phyloP scores from a whole-genome alignment of 2,797 vertebrate genomes.

The Acanthurus tractus region DNA sequence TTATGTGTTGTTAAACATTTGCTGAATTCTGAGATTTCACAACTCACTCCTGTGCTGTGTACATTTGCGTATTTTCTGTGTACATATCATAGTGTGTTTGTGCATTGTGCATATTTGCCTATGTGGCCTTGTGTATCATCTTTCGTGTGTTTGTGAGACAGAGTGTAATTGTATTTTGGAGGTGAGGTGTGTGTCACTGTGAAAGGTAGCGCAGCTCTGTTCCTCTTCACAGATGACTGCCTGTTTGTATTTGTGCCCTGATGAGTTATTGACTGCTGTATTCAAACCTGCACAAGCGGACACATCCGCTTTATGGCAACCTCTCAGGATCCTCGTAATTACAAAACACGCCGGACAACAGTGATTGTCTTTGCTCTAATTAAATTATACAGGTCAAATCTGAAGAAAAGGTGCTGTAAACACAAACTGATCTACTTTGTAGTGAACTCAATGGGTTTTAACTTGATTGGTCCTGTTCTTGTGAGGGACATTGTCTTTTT shows the following conservation, averaged over 20 bases:
- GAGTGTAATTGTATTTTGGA: slow-evolving; percentile 38
- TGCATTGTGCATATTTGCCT: not conserved
- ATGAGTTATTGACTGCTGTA: slow-evolving; percentile 78
- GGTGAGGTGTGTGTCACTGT: slow-evolving; percentile 28
- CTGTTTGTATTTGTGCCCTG: slow-evolving; percentile 62
- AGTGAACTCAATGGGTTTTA: slow-evolving; percentile 13
- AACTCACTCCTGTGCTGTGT: slow-evolving; percentile 5
- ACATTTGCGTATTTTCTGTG: slow-evolving; percentile 3
- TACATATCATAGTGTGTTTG: slow-evolving; percentile 10
- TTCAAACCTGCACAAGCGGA: slow-evolving; percentile 59
- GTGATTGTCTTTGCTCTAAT: slow-evolving; percentile 63
- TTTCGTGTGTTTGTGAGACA: not conserved
- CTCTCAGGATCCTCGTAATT: slow-evolving; percentile 61
- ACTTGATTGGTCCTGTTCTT: slow-evolving; percentile 15
- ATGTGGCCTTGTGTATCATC: not conserved
- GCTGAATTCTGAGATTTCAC: slow-evolving; percentile 40
- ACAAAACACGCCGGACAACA: slow-evolving; percentile 50
- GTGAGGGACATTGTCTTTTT: slow-evolving; percentile 27
- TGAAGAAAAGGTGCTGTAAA: slow-evolving; percentile 37
- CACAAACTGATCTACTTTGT: slow-evolving; percentile 22
- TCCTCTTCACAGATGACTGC: slow-evolving; percentile 63
- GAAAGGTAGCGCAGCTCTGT: slow-evolving; percentile 40
- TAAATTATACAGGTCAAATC: slow-evolving; percentile 62
- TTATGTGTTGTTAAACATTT: slow-evolving; percentile 60
- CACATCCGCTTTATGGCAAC: slow-evolving; percentile 56